phyloP scores from a whole-genome alignment of 37 sponge, comb jelly and placozoan species.

The Aplysina aerophoba region DNA sequence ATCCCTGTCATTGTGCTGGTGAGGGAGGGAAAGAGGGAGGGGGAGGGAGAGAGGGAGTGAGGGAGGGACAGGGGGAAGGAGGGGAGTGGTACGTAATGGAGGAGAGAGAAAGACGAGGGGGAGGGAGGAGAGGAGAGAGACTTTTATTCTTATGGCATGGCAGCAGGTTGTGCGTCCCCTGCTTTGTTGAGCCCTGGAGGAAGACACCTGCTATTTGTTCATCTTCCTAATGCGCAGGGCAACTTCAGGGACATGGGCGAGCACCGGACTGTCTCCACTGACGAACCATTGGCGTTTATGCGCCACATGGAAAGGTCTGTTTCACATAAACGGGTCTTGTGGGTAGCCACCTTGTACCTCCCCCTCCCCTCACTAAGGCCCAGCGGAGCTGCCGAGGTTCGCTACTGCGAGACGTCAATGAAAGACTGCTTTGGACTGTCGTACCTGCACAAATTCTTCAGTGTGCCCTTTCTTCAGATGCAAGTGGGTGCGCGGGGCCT shows the following conservation, averaged over 20 bases:
- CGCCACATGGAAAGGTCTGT: conserved; percentile 69
- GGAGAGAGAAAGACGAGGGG: too few relatives aligned
- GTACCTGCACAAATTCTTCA: conserved; percentile 94
- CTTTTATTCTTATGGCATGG: too few relatives aligned
- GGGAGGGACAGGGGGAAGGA: too few relatives aligned
- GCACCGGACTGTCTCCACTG: conserved; percentile 67
- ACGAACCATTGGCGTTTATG: conserved; percentile 60
- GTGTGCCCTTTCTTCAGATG: conserved; percentile 89
- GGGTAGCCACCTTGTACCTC: not conserved
- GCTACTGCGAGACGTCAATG: conserved; percentile 91
- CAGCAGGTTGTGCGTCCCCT: too few relatives aligned
- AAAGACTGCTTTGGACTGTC: conserved; percentile 91
- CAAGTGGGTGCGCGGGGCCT: conserved; percentile 58
- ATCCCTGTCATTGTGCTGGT: conserved; percentile 91
- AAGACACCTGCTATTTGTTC: not conserved
- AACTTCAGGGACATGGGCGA: conserved; percentile 85
- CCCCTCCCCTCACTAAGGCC: conserved; percentile 47
- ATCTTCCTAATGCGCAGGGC: conserved; percentile 44
- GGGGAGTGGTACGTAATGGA: too few relatives aligned
- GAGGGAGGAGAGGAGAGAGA: too few relatives aligned
- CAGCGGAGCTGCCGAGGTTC: conserved; percentile 79
- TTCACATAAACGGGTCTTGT: not conserved
- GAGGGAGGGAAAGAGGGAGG: not conserved
- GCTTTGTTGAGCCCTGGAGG: too few relatives aligned
- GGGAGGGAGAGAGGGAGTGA: too few relatives aligned